Evolutionary conservation across 2,888 invertebrate genomes (phyloP).

Genomic region (Blastobasis adustella): DNA sequence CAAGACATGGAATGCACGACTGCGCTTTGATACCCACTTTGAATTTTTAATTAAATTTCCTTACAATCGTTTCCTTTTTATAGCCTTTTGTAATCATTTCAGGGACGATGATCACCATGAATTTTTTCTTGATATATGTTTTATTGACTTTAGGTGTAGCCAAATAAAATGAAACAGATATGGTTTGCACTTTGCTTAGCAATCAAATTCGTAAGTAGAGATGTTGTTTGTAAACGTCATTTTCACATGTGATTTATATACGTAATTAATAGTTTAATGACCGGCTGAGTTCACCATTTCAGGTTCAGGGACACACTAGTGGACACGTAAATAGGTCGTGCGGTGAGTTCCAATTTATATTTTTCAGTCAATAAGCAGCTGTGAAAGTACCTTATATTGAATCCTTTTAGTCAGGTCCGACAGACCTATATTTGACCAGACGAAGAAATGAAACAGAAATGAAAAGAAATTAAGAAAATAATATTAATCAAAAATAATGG

Average conservation of each 20-base stretch:
- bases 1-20: constrained; percentile 22
- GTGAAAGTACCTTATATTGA: neutral
- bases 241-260: neutral
- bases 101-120: constrained; percentile 29
- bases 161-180: constrained; percentile 50
- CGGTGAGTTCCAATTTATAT: constrained; percentile 13
- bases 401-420: neutral
- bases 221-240: neutral
- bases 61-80: constrained; percentile 27
- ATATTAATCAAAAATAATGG: too few species aligned
- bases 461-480: too few species aligned
- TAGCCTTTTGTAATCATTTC: constrained; percentile 32
- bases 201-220: constrained; percentile 37
- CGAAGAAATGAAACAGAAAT: too few species aligned
- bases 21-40: constrained; percentile 25
- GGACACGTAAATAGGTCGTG: constrained; percentile 42
- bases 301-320: constrained; percentile 30
- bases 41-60: constrained; percentile 43
- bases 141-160: constrained; percentile 22
- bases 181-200: constrained; percentile 33
- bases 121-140: constrained; percentile 27
- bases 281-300: constrained; percentile 10
- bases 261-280: neutral
- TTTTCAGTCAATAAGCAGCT: neutral
- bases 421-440: too few species aligned